These are phyloP conservation scores for Delphinus delphis DNA, from an alignment of 2,113 vertebrate species.

Conservation along the genomic window DNA sequence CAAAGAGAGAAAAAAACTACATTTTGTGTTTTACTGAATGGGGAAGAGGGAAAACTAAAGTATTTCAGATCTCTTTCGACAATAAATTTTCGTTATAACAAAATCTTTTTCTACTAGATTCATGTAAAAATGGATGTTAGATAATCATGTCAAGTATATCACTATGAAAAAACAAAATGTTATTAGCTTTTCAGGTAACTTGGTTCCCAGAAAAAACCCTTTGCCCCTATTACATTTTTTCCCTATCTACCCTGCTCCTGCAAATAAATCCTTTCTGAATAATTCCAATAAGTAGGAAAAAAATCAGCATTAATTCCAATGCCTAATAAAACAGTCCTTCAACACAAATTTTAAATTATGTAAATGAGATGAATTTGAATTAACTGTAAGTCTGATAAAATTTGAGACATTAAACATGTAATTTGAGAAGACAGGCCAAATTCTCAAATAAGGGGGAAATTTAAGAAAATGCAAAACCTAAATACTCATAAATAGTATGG, in stretches of 20 bases:
- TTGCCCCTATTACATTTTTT: background rate
- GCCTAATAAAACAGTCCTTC: background rate
- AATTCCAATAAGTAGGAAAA: background rate
- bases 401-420: background rate
- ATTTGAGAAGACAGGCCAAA: background rate
- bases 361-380: background rate
- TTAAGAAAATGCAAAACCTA: background rate
- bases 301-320: background rate
- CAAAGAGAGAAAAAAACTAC: background rate
- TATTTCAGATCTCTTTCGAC: background rate
- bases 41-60: background rate
- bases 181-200: background rate
- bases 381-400: slow-evolving; percentile 13
- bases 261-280: background rate
- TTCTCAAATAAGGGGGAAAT: slow-evolving; percentile 12
- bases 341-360: background rate
- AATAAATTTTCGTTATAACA: background rate
- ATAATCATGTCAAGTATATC: background rate
- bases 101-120: background rate
- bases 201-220: background rate
- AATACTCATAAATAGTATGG: background rate
- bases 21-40: background rate
- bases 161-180: background rate
- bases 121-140: background rate
- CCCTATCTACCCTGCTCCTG: background rate